Percentiles rank a stretch among this genome's conserved stretches.
These are phyloP conservation scores for Agriopis leucophaearia DNA, from an alignment of 2,888 invertebrate species.

Conservation along the genomic window DNA sequence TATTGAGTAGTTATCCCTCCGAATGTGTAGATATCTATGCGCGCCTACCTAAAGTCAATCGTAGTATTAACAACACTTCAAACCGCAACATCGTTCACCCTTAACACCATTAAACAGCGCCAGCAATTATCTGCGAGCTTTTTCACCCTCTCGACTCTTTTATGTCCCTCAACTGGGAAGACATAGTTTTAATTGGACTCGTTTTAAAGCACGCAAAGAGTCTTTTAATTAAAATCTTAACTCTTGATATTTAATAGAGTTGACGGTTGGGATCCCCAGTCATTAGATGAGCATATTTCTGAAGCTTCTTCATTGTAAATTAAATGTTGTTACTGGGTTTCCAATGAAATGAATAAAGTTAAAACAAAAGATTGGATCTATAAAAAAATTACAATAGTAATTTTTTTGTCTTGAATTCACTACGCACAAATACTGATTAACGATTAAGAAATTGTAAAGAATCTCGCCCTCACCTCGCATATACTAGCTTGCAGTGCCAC, in stretches of 20 bases:
- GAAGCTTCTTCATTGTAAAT: conserved; percentile 12
- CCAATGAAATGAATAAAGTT: background rate
- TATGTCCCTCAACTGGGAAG: conserved; percentile 72
- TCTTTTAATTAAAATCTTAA: conserved; percentile 80
- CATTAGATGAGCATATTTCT: conserved; percentile 59
- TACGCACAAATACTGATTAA: too few species aligned
- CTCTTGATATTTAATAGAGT: conserved; percentile 74
- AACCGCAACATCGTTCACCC: conserved; percentile 40
- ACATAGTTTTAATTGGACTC: conserved; percentile 84
- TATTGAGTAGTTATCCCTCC: too few species aligned
- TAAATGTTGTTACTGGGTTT: background rate
- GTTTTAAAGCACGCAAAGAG: conserved; percentile 74
- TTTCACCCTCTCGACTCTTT: conserved; percentile 73
- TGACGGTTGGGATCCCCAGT: conserved; percentile 58
- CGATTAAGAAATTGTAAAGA: too few species aligned
- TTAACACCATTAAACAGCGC: conserved; percentile 69
- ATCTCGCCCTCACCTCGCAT: too few species aligned
- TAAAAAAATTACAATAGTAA: background rate
- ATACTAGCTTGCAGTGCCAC: too few species aligned
- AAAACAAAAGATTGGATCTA: background rate
- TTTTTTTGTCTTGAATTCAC: too few species aligned
- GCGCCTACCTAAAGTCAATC: background rate
- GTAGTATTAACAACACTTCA: conserved; percentile 17
- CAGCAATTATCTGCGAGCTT: conserved; percentile 70
- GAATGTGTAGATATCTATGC: background rate